Base-by-base conservation (phyloP, 1,140 invertebrate genomes). In the Cotesia chilonis region DNA sequence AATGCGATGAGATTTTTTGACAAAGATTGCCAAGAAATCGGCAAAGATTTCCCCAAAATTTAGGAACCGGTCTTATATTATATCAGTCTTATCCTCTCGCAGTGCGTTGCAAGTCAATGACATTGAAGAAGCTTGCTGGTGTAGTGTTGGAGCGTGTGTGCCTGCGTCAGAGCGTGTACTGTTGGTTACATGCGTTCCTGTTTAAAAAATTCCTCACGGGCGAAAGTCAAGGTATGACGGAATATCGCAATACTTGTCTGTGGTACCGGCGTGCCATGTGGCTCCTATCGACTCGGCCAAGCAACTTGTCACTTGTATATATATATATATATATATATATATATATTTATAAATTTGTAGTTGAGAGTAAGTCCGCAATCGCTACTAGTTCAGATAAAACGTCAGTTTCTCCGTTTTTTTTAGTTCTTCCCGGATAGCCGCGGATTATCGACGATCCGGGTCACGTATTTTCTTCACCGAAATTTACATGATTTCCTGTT, bases 171-270 rank as follows among this genome's bases (percentile, higher is more conserved):
- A 73, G 74, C 79, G 78, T 80, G 63, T 80, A 73, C 78, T 54
- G 73, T 61, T 64, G 65, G 67, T 77, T 71, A 73, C 83, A 87
- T 87, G 85, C 84, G 84, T 85, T 84, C 85, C 85, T 87, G 84
- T 84, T 87, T 83, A 85, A 86, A 87, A 87, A 87, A 86, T 87
- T 87, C 85, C 84, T 87, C 84, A 84, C 82, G 83, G 83, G 82
- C 85, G 84, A 85, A 84, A 85, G 84, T 86, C 83, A 83, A 83
- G 83, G 82, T 82, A 84, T 83, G 80, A 85, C 80, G 79, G 80
- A 82, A 81, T 80, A 81, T 80, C 74, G 79, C 74, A 77, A 80
- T 73, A 75, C 72, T 68, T 36, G 14, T 35, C 12, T 36, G 28
- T 63, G 55, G 65, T 59, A 10, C 14, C 54, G 61, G 35, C 7